Evolutionary conservation across 2,888 invertebrate genomes (phyloP), one percentile per base, ranked within the genome.

Genomic region (Piscicola geometra): DNA sequence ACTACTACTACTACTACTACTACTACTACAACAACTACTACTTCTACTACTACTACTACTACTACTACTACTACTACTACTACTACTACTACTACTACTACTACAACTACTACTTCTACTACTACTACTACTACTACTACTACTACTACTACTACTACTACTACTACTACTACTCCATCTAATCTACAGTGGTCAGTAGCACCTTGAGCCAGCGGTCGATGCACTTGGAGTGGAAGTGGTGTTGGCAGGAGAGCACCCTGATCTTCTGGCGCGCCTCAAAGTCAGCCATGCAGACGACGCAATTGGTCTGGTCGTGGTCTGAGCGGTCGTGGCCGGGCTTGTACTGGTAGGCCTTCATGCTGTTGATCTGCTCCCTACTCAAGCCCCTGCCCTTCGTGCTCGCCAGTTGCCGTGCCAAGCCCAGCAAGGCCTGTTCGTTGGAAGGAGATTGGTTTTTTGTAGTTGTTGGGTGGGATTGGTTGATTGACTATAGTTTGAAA

Each of bases 171-270:
- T n/a, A n/a, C n/a, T n/a, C n/a, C n/a, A n/a, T n/a, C n/a, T n/a
- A n/a, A n/a, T n/a, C n/a, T 41, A 41, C 5, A 41, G 41, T 41
- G 5, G 41, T 21, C 60, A 21, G 50, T 3, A 56, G 25, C 36
- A 76, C 76, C 76, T 76, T 76, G 66, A 76, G 71, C 76, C 76
- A 76, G 47, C 71, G 71, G 50, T 76, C 71, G 30, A 76, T 69
- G 64, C 76, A 76, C 47, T 71, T 76, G 35, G 76, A 76, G 32
- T 76, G 76, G 76, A 76, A 76, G 36, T 76, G 71, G 52, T 76
- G 76, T 56, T 76, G 56, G 50, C 76, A 76, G 47, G 56, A 52
- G 9, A 76, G 56, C n/a, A 71, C 66, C 30, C 76, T 52, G 41
- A 76, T 71, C 30, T 56, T 56, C 71, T 76, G 76, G 18, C 71